Evolutionary conservation across 92 coral and sea anemone genomes (phyloP).

Genomic region (Phymanthus crucifer): DNA sequence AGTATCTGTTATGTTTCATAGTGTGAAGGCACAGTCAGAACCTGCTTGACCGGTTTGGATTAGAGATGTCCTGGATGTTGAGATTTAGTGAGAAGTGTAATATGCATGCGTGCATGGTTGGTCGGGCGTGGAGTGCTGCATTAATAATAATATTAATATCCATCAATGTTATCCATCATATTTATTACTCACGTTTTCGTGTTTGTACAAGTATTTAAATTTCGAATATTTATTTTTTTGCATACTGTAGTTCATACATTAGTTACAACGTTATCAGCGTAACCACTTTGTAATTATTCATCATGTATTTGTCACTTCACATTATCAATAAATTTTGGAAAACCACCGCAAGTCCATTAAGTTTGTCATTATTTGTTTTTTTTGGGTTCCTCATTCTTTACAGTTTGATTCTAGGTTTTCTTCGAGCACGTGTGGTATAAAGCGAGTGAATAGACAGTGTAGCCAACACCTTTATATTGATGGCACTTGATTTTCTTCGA

Average conservation of each 20-base stretch:
- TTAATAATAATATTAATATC: background rate
- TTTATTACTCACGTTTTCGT: background rate
- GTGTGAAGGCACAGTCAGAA: conserved; percentile 7
- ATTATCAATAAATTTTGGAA: conserved; percentile 4
- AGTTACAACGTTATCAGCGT: background rate
- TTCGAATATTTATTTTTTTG: background rate
- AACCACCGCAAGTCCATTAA: background rate
- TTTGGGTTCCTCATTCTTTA: background rate
- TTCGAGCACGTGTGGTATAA: no score
- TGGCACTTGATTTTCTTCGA: no score
- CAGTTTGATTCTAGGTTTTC: background rate
- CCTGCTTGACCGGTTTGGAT: conserved; percentile 17
- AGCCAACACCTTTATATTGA: no score
- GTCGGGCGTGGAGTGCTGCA: background rate
- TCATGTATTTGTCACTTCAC: conserved; percentile 4
- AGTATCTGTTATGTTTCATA: conserved; percentile 12
- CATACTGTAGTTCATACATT: background rate
- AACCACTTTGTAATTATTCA: conserved; percentile 2
- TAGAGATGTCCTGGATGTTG: conserved; percentile 8
- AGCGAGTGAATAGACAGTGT: no score
- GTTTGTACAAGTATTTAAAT: background rate
- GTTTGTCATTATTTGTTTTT: background rate
- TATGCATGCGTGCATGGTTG: background rate
- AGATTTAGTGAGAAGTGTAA: conserved; percentile 1
- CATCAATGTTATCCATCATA: background rate